Conservation (phyloP, 2,888 invertebrate genomes). For the Mesorhabditis sp. region DNA sequence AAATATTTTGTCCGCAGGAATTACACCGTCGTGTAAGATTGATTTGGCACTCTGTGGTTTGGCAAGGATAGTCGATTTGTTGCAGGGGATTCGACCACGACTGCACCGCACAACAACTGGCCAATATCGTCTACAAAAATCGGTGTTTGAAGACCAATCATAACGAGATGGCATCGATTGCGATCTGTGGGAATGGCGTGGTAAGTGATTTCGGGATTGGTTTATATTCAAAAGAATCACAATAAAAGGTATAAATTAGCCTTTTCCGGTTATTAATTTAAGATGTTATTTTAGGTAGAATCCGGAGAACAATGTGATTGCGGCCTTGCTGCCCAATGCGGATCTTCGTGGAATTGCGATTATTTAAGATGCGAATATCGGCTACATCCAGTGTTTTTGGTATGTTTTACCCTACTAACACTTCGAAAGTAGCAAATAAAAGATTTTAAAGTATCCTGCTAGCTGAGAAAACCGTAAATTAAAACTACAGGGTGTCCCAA, state of each 20-base stretch:
- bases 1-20: slow-evolving; percentile 3
- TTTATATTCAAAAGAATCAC: too few species aligned
- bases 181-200: slow-evolving; percentile 21
- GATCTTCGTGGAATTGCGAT: slow-evolving; percentile 38
- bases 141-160: slow-evolving; percentile 34
- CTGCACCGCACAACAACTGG: slow-evolving; percentile 52
- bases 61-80: slow-evolving; percentile 5
- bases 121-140: slow-evolving; percentile 47
- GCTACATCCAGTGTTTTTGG: slow-evolving; percentile 33
- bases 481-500: too few species aligned
- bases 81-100: slow-evolving; percentile 56
- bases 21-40: neutral
- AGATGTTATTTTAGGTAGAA: slow-evolving; percentile 31
- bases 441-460: too few species aligned
- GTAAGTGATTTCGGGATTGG: neutral
- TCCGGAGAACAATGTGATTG: slow-evolving; percentile 54
- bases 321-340: slow-evolving; percentile 37
- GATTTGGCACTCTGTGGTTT: neutral
- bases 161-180: slow-evolving; percentile 7
- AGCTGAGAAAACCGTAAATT: too few species aligned
- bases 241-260: too few species aligned
- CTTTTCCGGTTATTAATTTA: slow-evolving; percentile 15
- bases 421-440: too few species aligned
- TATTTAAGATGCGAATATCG: slow-evolving; percentile 37
- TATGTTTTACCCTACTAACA: slow-evolving; percentile 15